Evolutionary conservation across 2,113 vertebrate genomes (phyloP), one percentile per base, ranked within the genome.

Genomic region (Chlorodrepanis virens): DNA sequence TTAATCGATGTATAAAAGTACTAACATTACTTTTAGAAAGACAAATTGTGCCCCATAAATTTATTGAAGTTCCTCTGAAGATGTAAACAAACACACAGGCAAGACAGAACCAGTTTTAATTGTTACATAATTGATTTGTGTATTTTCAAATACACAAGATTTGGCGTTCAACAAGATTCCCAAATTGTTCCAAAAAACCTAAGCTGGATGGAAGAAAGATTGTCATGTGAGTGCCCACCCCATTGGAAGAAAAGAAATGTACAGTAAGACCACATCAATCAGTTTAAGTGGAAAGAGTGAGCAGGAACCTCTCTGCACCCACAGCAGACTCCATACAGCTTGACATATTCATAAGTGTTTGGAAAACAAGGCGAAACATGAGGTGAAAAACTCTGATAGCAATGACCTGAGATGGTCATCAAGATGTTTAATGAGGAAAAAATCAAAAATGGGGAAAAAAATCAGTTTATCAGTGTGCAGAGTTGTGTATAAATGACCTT

Each of bases 51-150:
- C 29, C 53, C 39, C 24, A 59, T 14, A 31, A n/a, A 49, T 61
- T 79, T 67, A 65, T n/a, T 25, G 33, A 39, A 69, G 23, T 9
- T 61, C 14, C 65, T 78, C 6, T 75, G 52, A 89, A 83, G 80
- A 56, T 9, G 27, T 18, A 60, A 88, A 64, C 10, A 68, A 63
- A 64, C 53, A 72, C 11, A 33, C 2, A 77, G 31, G 29, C 15
- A 74, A 39, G 50, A 74, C 6, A 90, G 56, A 89, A 53, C 1
- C 14, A 16, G 42, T 57, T 70, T 27, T 45, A 93, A 70, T 16
- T 39, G 29, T 54, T 61, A 65, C 0, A 0, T 15, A 61, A 60
- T 40, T 57, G 31, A 74, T 61, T 35, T 14, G 2, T 11, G 9
- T 14, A 71, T 63, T 81, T 61, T 40, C 44, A 84, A 72, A 60